Conservation (phyloP, 2,888 invertebrate genomes). For the Drosophila anomalipes region DNA sequence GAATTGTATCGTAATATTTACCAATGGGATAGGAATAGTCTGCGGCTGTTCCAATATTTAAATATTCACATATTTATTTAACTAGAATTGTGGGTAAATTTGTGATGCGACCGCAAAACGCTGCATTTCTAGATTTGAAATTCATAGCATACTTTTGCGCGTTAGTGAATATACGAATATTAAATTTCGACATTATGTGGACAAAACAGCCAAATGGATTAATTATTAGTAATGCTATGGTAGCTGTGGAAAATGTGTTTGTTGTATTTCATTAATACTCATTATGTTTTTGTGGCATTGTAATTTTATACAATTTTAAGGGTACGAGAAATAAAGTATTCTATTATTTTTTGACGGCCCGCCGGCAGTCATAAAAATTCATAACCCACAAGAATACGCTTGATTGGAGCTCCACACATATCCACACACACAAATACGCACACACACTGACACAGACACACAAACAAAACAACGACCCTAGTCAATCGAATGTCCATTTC, state of each 20-base stretch:
- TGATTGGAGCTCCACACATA: slow-evolving; percentile 27
- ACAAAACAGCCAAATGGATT: slow-evolving; percentile 66
- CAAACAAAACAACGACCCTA: slow-evolving; percentile 1
- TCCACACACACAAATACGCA: slow-evolving; percentile 2
- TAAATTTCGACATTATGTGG: slow-evolving; percentile 61
- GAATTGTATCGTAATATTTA: slow-evolving; percentile 47
- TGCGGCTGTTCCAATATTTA: slow-evolving; percentile 1
- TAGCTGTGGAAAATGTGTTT: slow-evolving; percentile 21
- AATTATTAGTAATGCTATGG: slow-evolving; percentile 61
- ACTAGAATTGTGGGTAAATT: slow-evolving; percentile 20
- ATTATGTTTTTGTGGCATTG: slow-evolving; percentile 16
- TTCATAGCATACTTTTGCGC: slow-evolving; percentile 42
- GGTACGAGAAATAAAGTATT: slow-evolving; percentile 54
- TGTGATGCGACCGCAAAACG: slow-evolving; percentile 5
- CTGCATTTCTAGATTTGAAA: slow-evolving; percentile 14
- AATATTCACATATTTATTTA: slow-evolving; percentile 41
- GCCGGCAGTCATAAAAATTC: slow-evolving; percentile 67
- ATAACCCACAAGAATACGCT: slow-evolving; percentile 64
- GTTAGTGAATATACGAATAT: slow-evolving; percentile 41
- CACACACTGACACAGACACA: slow-evolving; percentile 9
- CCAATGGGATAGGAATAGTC: slow-evolving; percentile 40
- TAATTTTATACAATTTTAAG: slow-evolving; percentile 48
- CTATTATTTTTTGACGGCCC: slow-evolving; percentile 56
- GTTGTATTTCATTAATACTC: slow-evolving; percentile 36
- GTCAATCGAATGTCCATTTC: slow-evolving; percentile 42